Percentiles rank a stretch among this genome's conserved stretches.
Conservation (phyloP, 2,113 vertebrate species). For the Bothrops jararaca region DNA sequence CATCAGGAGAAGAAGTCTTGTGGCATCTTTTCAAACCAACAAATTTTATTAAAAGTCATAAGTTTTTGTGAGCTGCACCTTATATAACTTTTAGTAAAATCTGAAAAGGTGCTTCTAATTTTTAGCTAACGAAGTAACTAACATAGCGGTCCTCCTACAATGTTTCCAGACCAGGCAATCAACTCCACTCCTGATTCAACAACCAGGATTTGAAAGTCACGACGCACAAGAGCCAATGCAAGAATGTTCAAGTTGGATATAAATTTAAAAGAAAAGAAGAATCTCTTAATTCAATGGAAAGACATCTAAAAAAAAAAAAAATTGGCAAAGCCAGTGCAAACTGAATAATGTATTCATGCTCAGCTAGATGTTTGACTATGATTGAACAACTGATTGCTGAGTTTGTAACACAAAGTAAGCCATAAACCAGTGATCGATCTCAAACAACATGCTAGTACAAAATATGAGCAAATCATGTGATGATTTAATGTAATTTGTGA, state of each 20-base stretch:
- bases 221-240: background rate
- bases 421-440: background rate
- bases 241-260: background rate
- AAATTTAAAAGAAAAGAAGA: background rate
- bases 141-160: background rate
- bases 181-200: background rate
- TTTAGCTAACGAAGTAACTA: background rate
- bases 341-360: background rate
- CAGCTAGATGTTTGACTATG: background rate
- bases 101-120: background rate
- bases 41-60: background rate
- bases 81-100: background rate
- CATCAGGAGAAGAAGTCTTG: background rate
- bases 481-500: background rate
- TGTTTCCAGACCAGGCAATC: background rate
- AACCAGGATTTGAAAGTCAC: background rate
- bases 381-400: background rate
- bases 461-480: background rate
- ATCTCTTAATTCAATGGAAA: background rate
- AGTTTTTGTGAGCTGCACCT: background rate
- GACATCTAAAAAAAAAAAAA: background rate
- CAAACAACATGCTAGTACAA: background rate
- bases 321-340: background rate
- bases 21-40: background rate
- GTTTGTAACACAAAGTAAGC: background rate